Conservation (phyloP, 2,797 vertebrate species). For the Lemur catta region DNA sequence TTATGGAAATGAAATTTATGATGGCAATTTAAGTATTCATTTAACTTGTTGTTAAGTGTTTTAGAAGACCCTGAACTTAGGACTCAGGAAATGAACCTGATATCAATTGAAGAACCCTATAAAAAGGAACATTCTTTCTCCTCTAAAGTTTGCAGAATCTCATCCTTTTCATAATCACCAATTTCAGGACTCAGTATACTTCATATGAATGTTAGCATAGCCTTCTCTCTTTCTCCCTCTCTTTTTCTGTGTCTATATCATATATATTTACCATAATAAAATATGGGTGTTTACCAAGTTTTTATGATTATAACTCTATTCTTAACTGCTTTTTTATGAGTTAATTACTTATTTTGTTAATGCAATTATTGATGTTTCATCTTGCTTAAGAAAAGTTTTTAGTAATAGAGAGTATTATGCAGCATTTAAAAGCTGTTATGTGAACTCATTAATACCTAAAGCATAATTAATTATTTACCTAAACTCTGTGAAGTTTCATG, state of each 20-base stretch:
- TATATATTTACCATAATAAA: background rate
- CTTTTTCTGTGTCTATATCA: background rate
- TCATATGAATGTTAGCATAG: background rate
- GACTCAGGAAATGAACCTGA: background rate
- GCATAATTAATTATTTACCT: background rate
- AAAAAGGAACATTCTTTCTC: background rate
- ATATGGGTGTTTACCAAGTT: background rate
- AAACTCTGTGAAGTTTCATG: background rate
- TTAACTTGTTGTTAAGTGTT: background rate
- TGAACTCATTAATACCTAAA: background rate
- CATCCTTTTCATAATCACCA: background rate
- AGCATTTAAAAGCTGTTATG: background rate
- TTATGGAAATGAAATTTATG: background rate
- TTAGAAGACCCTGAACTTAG: background rate
- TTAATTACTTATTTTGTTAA: constrained; percentile 17
- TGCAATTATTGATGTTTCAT: background rate
- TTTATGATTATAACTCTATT: background rate
- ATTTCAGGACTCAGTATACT: background rate
- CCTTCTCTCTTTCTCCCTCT: background rate
- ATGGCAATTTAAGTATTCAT: background rate
- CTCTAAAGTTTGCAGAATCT: background rate
- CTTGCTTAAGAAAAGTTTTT: background rate
- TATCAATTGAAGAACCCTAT: background rate
- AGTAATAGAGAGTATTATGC: background rate
- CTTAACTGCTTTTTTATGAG: background rate